Evolutionary conservation across 2,113 vertebrate species (phyloP).

Genomic region (Stercorarius parasiticus): DNA sequence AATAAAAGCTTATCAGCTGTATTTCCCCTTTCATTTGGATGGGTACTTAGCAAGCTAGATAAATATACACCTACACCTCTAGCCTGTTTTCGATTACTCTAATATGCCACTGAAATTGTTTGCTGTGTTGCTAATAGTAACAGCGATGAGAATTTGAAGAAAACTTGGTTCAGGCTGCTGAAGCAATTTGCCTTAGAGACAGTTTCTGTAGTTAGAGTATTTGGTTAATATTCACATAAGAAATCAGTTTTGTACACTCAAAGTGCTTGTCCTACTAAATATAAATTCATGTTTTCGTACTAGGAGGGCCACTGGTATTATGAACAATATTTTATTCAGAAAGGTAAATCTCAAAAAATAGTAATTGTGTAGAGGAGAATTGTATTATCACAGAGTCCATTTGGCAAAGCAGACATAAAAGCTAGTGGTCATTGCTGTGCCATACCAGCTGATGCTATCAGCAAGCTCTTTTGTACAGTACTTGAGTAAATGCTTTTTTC

Average conservation of each 20-base stretch:
- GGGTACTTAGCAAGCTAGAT: neutral
- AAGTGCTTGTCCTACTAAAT: neutral
- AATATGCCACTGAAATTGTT: neutral
- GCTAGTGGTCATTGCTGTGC: neutral
- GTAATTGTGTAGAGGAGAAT: neutral
- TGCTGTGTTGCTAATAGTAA: neutral
- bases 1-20: neutral
- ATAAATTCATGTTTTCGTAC: neutral
- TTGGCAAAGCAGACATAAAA: neutral
- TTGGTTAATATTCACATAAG: neutral
- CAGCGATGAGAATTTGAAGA: neutral
- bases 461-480: neutral
- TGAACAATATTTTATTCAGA: neutral
- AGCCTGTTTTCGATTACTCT: neutral
- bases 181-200: neutral
- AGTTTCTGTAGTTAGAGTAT: neutral
- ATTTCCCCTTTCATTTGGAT: neutral
- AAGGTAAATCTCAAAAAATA: neutral
- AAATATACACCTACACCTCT: neutral
- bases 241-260: neutral
- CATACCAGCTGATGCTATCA: neutral
- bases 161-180: neutral
- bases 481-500: neutral
- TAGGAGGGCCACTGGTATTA: neutral
- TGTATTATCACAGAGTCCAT: neutral